phyloP scores from a whole-genome alignment of 2,113 vertebrate genomes.

The Cyprinodon brontotheroides region DNA sequence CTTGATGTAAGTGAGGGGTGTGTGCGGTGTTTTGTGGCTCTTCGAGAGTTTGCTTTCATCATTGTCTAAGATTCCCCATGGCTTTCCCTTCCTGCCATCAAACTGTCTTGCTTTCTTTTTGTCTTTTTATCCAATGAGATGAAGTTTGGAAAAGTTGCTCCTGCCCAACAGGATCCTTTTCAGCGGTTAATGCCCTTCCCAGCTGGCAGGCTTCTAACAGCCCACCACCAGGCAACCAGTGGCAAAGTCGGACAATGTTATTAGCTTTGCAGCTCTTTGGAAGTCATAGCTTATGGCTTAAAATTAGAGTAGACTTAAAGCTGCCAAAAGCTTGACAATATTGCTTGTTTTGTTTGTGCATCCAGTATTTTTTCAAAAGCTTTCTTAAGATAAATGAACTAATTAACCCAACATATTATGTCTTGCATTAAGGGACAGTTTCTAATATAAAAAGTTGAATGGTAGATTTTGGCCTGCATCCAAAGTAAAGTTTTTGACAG shows the following conservation, averaged over 20 bases:
- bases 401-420: neutral
- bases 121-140: slow-evolving; percentile 76
- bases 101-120: slow-evolving; percentile 71
- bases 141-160: slow-evolving; percentile 71
- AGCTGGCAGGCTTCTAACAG: slow-evolving; percentile 58
- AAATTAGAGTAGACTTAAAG: slow-evolving; percentile 55
- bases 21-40: slow-evolving; percentile 79
- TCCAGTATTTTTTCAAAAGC: slow-evolving; percentile 23
- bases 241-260: slow-evolving; percentile 71
- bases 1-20: slow-evolving; percentile 79
- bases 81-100: slow-evolving; percentile 75
- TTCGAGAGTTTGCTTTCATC: slow-evolving; percentile 83
- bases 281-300: slow-evolving; percentile 48
- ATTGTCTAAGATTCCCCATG: slow-evolving; percentile 73
- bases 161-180: slow-evolving; percentile 72
- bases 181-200: slow-evolving; percentile 71
- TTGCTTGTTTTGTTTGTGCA: slow-evolving; percentile 48
- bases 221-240: slow-evolving; percentile 55
- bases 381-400: slow-evolving; percentile 31
- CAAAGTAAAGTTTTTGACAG: neutral
- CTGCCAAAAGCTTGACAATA: slow-evolving; percentile 25
- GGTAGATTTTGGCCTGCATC: neutral
- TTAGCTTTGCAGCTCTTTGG: slow-evolving; percentile 50
- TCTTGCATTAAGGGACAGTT: slow-evolving; percentile 12
- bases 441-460: neutral